A percentile compares a stretch with the other conserved stretches of the same genome.
Evolutionary conservation across 1,140 invertebrate genomes (phyloP).

Genomic region (Drosophila chauvacae): DNA sequence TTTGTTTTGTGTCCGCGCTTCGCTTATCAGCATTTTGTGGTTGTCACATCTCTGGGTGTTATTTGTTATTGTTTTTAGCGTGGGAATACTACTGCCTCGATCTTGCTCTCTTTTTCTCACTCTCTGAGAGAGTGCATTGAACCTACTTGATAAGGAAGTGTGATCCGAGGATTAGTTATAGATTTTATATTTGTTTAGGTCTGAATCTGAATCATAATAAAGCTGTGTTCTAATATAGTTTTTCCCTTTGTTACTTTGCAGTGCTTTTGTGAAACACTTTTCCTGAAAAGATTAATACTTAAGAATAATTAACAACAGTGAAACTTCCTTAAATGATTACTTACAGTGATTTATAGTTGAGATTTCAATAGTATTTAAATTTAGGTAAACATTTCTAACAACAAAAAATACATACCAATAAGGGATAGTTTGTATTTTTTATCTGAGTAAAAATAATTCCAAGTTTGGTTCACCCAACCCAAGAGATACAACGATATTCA

Average conservation of each 20-base stretch:
- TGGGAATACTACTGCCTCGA: slow-evolving; percentile 27
- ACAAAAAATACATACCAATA: background rate
- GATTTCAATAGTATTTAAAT: background rate
- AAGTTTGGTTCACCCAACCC: background rate
- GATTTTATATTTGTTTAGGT: background rate
- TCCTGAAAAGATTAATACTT: too few relatives aligned
- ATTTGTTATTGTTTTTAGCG: slow-evolving; percentile 36
- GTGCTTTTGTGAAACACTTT: background rate
- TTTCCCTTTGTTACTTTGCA: background rate
- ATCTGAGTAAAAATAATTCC: background rate
- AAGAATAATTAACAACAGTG: too few relatives aligned
- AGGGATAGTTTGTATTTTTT: background rate
- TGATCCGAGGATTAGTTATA: background rate
- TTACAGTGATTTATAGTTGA: background rate
- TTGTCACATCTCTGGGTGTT: slow-evolving; percentile 42
- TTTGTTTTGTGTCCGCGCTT: slow-evolving; percentile 34
- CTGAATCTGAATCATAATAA: background rate
- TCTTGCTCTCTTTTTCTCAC: background rate
- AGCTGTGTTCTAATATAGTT: background rate
- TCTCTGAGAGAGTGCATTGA: slow-evolving; percentile 35
- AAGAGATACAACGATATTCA: background rate
- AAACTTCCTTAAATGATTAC: background rate
- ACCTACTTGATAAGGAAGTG: slow-evolving; percentile 14
- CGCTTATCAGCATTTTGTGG: slow-evolving; percentile 47
- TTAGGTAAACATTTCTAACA: too few relatives aligned